Conservation (phyloP, 2,888 invertebrate species). For the Altica lythri region DNA sequence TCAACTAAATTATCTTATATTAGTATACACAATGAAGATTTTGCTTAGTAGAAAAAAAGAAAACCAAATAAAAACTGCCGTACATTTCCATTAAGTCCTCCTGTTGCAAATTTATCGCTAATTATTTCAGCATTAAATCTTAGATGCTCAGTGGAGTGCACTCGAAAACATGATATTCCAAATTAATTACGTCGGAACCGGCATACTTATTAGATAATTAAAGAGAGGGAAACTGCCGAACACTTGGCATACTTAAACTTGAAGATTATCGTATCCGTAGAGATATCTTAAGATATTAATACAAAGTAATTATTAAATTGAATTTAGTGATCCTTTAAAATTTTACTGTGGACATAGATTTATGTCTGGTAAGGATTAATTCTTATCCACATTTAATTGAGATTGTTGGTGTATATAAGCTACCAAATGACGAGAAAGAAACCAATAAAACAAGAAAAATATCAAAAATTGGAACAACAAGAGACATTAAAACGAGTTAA, state of each 20-base stretch:
- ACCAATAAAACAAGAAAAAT: too few species aligned
- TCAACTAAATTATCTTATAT: too few species aligned
- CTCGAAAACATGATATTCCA: constrained; percentile 36
- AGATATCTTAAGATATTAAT: constrained; percentile 55
- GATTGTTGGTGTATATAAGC: too few species aligned
- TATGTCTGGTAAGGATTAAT: too few species aligned
- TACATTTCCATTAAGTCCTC: constrained; percentile 20
- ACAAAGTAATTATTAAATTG: constrained; percentile 53
- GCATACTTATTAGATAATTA: constrained; percentile 47
- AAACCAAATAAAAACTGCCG: constrained; percentile 9
- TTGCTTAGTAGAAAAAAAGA: neutral
- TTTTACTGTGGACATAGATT: too few species aligned
- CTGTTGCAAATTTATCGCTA: constrained; percentile 33
- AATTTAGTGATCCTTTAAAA: constrained; percentile 33
- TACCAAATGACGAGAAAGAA: too few species aligned
- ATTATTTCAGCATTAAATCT: constrained; percentile 37
- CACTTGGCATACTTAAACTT: constrained; percentile 37
- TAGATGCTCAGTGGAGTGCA: constrained; percentile 32
- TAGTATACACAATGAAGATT: neutral
- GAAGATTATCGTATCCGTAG: constrained; percentile 51
- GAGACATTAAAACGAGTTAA: too few species aligned
- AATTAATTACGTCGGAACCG: constrained; percentile 40
- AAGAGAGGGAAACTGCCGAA: constrained; percentile 40
- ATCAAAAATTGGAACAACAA: too few species aligned
- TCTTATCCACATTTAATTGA: too few species aligned